Evolutionary conservation across 2,797 vertebrate species (phyloP), one percentile per base, ranked within the genome.

Genomic region (Scomberomorus guttatus): DNA sequence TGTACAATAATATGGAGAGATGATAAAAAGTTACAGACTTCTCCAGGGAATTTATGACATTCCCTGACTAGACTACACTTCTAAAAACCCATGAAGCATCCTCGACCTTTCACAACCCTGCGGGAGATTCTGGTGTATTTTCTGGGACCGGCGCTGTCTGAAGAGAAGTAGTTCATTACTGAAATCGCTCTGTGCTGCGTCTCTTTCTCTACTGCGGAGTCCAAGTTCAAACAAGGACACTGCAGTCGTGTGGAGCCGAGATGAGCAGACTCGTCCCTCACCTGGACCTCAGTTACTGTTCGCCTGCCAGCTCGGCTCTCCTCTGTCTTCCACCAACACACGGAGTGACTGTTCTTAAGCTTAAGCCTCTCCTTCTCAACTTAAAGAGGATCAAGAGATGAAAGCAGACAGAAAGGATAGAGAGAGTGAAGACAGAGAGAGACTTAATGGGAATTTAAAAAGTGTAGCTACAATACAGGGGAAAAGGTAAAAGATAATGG

Each of bases 331-430:
- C 15, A 14, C 44, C 22, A 1, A 55, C 66, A 50, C 55, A n/a
- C 5, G 0, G 15, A 72, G 46, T 5, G 44, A 72, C 52, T 68
- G 46, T 5, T 39, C 55, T 42, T 20, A 11, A 63, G 72, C 14
- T 32, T 13, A 77, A 66, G 50, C 68, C 51, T 71, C 51, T 71
- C 3, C 39, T 27, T 44, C 59, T 82, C 60, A 7, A 50, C 68
- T 54, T 34, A 34, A 50, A 83, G 77, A 63, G 84, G 73, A 82
- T 77, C 55, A 64, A 9, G 46, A 63, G 29, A 86, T 54, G 67
- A 73, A 71, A 55, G 59, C 42, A 2, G 56, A 48, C 44, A 75
- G 66, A 29, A 22, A 46, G 12, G 22, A 46, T 7, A 60, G 48
- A n/a, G 6, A 18, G 32, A 64, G 54, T 8, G 18, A 50, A 55